These are phyloP conservation scores for Phalloptychus januarius DNA, from an alignment of 2,797 vertebrate species.

Conservation along the genomic window DNA sequence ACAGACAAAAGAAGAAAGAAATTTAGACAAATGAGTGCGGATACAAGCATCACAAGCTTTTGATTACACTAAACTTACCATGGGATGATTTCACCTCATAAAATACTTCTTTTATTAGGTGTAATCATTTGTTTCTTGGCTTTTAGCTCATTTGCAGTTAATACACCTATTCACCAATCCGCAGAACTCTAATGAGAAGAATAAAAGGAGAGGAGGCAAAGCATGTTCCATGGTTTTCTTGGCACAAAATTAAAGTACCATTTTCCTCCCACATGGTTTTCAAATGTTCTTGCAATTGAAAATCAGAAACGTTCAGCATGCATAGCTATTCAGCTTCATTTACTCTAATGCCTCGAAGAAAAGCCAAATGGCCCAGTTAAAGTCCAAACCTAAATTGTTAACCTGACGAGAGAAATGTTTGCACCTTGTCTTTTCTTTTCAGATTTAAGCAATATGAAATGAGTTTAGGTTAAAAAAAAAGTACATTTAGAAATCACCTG, in stretches of 20 bases:
- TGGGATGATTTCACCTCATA: slow-evolving; percentile 22
- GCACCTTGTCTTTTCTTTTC: background rate
- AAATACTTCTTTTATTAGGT: slow-evolving; percentile 5
- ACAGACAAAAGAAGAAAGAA: slow-evolving; percentile 29
- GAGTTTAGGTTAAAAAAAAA: background rate
- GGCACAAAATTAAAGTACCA: slow-evolving; percentile 40
- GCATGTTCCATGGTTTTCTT: slow-evolving; percentile 34
- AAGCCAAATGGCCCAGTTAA: background rate
- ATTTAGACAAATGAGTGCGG: background rate
- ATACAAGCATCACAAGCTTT: background rate
- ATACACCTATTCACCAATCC: slow-evolving; percentile 28
- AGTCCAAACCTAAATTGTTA: background rate
- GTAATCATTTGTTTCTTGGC: slow-evolving; percentile 16
- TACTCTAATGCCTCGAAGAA: background rate
- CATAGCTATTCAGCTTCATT: background rate
- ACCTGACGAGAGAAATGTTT: background rate
- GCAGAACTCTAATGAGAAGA: slow-evolving; percentile 31
- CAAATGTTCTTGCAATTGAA: background rate
- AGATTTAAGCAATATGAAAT: background rate
- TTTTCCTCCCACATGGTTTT: slow-evolving; percentile 10
- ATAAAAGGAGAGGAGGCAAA: slow-evolving; percentile 27
- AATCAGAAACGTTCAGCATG: background rate
- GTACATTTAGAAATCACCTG: background rate
- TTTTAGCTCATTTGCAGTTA: slow-evolving; percentile 43
- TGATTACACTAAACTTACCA: background rate